These are phyloP conservation scores for Drosophila cognata DNA, from an alignment of 2,888 invertebrate genomes.

Conservation along the genomic window DNA sequence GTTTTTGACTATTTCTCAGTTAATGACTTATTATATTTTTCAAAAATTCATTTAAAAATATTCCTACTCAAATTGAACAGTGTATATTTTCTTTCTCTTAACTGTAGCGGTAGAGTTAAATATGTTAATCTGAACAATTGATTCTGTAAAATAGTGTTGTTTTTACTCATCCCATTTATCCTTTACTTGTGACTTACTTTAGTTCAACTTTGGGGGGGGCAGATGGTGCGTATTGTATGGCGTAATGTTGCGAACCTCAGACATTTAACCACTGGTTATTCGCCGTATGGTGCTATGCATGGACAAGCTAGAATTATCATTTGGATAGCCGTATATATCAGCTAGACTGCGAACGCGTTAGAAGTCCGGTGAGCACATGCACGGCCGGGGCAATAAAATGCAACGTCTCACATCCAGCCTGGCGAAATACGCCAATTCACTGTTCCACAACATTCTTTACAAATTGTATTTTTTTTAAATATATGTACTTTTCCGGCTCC, in stretches of 20 bases:
- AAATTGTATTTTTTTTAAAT: no score
- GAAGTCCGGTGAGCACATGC: conserved; percentile 29
- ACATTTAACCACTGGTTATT: conserved; percentile 8
- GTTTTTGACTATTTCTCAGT: not conserved
- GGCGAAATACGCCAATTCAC: conserved; percentile 43
- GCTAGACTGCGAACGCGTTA: conserved; percentile 25
- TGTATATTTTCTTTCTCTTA: not conserved
- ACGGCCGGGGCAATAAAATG: not conserved
- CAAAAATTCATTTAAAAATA: no score
- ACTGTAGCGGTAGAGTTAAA: not conserved
- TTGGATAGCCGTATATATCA: conserved; percentile 9
- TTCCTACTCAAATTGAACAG: no score
- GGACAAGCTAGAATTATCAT: not conserved
- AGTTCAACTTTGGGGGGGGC: not conserved
- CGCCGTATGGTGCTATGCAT: not conserved
- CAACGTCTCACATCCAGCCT: conserved; percentile 32
- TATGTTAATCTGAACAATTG: not conserved
- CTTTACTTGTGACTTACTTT: conserved; percentile 3
- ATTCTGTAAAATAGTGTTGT: not conserved
- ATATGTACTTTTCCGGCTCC: no score
- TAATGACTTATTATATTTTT: not conserved
- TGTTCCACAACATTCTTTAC: conserved; percentile 42
- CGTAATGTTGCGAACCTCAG: conserved; percentile 13
- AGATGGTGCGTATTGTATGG: conserved; percentile 18
- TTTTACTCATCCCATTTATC: not conserved